Base-by-base conservation (phyloP, 2,888 invertebrate genomes). In the Melieria crassipennis region DNA sequence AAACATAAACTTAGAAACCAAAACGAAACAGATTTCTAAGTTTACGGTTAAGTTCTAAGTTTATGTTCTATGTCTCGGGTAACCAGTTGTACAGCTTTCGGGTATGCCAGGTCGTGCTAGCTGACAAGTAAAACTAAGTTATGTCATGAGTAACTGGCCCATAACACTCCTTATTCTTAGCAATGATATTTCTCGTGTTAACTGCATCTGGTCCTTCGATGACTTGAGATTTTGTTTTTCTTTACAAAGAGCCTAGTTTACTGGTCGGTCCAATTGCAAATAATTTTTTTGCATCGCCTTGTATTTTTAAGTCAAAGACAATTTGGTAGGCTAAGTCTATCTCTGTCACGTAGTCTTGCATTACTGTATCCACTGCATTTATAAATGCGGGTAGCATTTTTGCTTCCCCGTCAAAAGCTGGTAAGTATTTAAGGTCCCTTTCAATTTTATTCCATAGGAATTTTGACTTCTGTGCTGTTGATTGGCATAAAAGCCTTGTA, bases 391-490 rank as follows among this genome's bases (percentile, higher is more conserved):
- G n/a, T 55, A 55, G 7, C 7, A 55, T 55, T 55, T 55, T 55
- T 11, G 56, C 6, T 55, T 55, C 4, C 11, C 56, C 56, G 16
- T 6, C 4, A 55, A 55, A 55, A 10, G 56, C 56, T 55, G 56
- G 56, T 11, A 55, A 55, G n/a, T 55, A 11, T 55, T 55, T 55
- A 10, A 55, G 9, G 56, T 55, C 56, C n/a, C n/a, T 55, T 55
- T 55, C 56, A 10, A 55, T 55, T 55, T 16, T 6, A 16, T 5
- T 58, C 11, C 43, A 45, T 60, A 60, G n/a, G 60, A 1, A n/a
- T 9, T 43, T 43, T 60, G 60, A 60, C 45, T 60, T 4, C 1
- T 60, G 60, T 16, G 9, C 43, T 1, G 43, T 45, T 9, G 60
- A 60, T 10, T 60, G 43, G 10, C 4, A 0, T 13, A 60, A 61